phyloP scores from a whole-genome alignment of 2,888 invertebrate species.

The Oxyteleia sp. region DNA sequence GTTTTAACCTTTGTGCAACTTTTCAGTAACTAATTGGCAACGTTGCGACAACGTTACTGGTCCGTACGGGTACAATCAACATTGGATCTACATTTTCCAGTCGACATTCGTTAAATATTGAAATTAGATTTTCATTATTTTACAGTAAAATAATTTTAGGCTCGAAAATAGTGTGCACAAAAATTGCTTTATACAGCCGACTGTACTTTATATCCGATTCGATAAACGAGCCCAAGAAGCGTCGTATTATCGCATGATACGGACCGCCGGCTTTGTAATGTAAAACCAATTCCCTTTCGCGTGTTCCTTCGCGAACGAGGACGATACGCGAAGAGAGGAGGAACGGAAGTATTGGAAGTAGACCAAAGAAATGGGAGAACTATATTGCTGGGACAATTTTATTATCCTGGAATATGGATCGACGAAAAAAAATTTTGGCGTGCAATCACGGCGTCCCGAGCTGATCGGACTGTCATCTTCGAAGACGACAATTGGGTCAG shows the following conservation, averaged over 20 bases:
- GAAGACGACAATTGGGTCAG: slow-evolving; percentile 22
- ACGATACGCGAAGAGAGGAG: slow-evolving; percentile 37
- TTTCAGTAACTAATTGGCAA: too few species aligned
- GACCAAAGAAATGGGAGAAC: slow-evolving; percentile 63
- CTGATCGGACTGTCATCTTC: slow-evolving; percentile 20
- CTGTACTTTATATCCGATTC: slow-evolving; percentile 65
- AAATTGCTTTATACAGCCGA: slow-evolving; percentile 59
- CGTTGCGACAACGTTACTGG: too few species aligned
- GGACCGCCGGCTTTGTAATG: slow-evolving; percentile 72
- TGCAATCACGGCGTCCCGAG: slow-evolving; percentile 15
- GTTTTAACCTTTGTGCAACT: too few species aligned
- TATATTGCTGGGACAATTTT: slow-evolving; percentile 68
- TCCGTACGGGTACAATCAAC: too few species aligned
- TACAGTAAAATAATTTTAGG: slow-evolving; percentile 37
- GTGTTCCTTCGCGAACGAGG: slow-evolving; percentile 19
- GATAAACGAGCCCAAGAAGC: slow-evolving; percentile 68
- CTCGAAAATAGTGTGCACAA: slow-evolving; percentile 47
- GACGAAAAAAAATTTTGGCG: slow-evolving; percentile 19
- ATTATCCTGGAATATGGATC: slow-evolving; percentile 57
- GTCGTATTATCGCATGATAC: slow-evolving; percentile 67
- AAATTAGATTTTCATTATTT: too few species aligned
- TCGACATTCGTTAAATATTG: too few species aligned
- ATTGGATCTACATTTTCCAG: too few species aligned
- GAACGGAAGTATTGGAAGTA: slow-evolving; percentile 47
- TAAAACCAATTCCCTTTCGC: slow-evolving; percentile 67